phyloP scores from a whole-genome alignment of 2,888 invertebrate species.

The Apantesis nais region DNA sequence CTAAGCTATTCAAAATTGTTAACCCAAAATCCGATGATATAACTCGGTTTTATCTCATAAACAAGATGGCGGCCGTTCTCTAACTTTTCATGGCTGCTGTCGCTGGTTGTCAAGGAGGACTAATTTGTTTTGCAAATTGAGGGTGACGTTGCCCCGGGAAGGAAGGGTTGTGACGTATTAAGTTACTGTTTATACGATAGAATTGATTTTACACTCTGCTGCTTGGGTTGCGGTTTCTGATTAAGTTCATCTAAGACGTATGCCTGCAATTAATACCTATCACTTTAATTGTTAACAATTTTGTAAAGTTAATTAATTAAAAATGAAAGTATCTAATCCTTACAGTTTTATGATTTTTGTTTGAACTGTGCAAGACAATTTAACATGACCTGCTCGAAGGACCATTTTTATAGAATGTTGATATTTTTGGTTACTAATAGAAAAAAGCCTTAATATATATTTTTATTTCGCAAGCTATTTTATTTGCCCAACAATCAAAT shows the following conservation, averaged over 20 bases:
- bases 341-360: not conserved
- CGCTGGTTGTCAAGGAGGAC: constrained; percentile 66
- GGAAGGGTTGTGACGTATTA: constrained; percentile 44
- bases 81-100: constrained; percentile 19
- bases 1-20: constrained; percentile 71
- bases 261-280: not conserved
- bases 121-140: constrained; percentile 83
- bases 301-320: not conserved
- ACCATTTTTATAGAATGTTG: not conserved
- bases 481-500: too few species aligned
- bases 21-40: constrained; percentile 67
- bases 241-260: constrained; percentile 14
- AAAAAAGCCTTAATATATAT: too few species aligned
- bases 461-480: too few species aligned
- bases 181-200: constrained; percentile 45
- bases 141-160: constrained; percentile 63
- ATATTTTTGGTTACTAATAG: too few species aligned
- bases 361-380: not conserved
- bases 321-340: not conserved
- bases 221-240: constrained; percentile 36
- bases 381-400: not conserved
- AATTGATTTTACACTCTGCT: constrained; percentile 50
- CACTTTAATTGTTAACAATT: not conserved
- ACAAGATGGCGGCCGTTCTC: constrained; percentile 40
- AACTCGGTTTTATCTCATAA: not conserved